phyloP scores from a whole-genome alignment of 2,888 invertebrate species.

The Dexiosoma caninum region DNA sequence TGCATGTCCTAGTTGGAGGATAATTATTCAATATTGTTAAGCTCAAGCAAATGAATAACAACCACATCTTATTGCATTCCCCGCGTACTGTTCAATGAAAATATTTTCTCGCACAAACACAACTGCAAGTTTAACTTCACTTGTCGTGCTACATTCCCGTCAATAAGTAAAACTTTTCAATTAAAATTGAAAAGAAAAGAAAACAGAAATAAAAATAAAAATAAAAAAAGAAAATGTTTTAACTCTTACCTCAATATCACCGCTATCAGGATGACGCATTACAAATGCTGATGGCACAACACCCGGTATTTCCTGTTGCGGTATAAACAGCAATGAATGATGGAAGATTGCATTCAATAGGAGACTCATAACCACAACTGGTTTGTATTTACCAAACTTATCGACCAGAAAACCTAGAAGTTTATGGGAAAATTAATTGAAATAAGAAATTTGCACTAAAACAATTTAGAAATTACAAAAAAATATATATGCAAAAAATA shows the following conservation, averaged over 20 bases:
- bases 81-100: neutral
- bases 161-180: conserved; percentile 40
- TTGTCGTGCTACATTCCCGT: neutral
- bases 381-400: conserved; percentile 91
- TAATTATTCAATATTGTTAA: conserved; percentile 18
- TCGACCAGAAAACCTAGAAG: conserved; percentile 88
- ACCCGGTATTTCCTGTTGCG: conserved; percentile 88
- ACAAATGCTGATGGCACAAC: conserved; percentile 86
- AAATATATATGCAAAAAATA: neutral
- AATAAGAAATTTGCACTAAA: neutral
- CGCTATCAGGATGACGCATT: conserved; percentile 85
- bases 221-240: neutral
- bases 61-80: neutral
- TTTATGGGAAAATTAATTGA: neutral
- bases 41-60: neutral
- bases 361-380: conserved; percentile 87
- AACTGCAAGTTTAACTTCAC: neutral
- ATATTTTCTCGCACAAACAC: neutral
- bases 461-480: neutral
- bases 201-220: too few species aligned
- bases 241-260: conserved; percentile 82
- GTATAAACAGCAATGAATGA: conserved; percentile 87
- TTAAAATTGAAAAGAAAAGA: conserved; percentile 20
- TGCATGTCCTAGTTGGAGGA: conserved; percentile 29
- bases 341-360: conserved; percentile 88